Evolutionary conservation across 1,140 invertebrate genomes (phyloP).

Genomic region (Asobara japonica): DNA sequence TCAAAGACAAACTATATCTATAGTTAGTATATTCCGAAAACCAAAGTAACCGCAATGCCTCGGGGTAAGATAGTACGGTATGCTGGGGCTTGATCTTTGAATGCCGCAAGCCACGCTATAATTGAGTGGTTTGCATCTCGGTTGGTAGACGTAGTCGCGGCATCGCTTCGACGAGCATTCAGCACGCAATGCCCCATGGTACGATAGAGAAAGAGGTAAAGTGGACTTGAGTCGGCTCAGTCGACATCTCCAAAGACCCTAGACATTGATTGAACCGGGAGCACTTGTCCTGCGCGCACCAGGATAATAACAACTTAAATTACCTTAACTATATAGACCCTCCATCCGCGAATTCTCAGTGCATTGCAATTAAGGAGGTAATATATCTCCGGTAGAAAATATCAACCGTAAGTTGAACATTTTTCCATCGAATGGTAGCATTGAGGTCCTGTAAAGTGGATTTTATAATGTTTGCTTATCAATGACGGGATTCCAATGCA

Average conservation of each 20-base stretch:
- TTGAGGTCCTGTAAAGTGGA: too few species aligned
- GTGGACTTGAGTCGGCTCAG: slow-evolving; percentile 13
- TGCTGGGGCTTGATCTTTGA: slow-evolving; percentile 2
- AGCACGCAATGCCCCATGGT: slow-evolving; percentile 41
- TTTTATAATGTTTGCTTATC: too few species aligned
- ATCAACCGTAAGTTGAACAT: too few species aligned
- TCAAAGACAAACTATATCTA: background rate
- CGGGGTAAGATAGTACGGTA: background rate
- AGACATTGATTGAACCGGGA: slow-evolving; percentile 59
- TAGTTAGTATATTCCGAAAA: background rate
- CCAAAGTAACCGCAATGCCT: background rate
- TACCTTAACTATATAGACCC: slow-evolving; percentile 42
- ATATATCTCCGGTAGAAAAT: too few species aligned
- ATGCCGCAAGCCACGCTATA: slow-evolving; percentile 38
- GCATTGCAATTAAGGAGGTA: slow-evolving; percentile 53
- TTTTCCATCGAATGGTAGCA: too few species aligned
- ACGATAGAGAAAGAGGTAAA: background rate
- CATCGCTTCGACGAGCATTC: slow-evolving; percentile 32
- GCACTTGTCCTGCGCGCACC: slow-evolving; percentile 57
- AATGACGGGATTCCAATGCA: too few species aligned
- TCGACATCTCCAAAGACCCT: slow-evolving; percentile 30
- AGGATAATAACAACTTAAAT: slow-evolving; percentile 57
- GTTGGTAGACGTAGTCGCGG: slow-evolving; percentile 39
- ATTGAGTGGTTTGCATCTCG: slow-evolving; percentile 64
- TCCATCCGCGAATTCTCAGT: slow-evolving; percentile 41